A percentile compares a stretch with the other conserved stretches of the same genome.
phyloP scores from a whole-genome alignment of 1,140 invertebrate species.

The Drosophila arawakana region DNA sequence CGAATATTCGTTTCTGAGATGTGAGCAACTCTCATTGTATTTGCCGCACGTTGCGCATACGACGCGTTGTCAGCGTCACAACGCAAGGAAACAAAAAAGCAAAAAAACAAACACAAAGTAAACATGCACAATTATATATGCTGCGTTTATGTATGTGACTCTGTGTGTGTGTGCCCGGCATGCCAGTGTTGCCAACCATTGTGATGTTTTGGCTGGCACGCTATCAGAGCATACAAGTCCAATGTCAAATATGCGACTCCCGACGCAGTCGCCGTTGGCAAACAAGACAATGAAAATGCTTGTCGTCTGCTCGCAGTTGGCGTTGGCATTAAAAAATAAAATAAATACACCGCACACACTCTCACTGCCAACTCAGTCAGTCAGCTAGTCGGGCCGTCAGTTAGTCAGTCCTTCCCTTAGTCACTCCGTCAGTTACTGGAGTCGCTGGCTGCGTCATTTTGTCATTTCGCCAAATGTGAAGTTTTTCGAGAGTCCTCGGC shows the following conservation, averaged over 20 bases:
- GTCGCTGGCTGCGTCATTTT: slow-evolving; percentile 61
- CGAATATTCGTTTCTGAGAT: slow-evolving; percentile 31
- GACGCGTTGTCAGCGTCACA: slow-evolving; percentile 50
- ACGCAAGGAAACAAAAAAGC: slow-evolving; percentile 32
- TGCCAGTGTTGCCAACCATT: slow-evolving; percentile 74
- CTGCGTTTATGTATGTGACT: slow-evolving; percentile 10
- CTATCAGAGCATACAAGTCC: slow-evolving; percentile 73
- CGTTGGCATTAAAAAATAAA: slow-evolving; percentile 70
- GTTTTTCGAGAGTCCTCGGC: slow-evolving; percentile 41
- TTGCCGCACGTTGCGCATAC: slow-evolving; percentile 73
- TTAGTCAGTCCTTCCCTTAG: slow-evolving; percentile 19
- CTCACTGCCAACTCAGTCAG: slow-evolving; percentile 24
- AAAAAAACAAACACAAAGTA: slow-evolving; percentile 68
- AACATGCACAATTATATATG: slow-evolving; percentile 76
- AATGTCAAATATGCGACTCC: slow-evolving; percentile 79
- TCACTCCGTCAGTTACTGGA: slow-evolving; percentile 24
- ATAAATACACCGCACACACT: slow-evolving; percentile 59
- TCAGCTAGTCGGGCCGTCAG: slow-evolving; percentile 69
- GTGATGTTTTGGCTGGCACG: slow-evolving; percentile 76
- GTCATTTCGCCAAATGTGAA: slow-evolving; percentile 60
- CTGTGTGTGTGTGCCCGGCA: slow-evolving; percentile 17
- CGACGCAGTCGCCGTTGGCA: slow-evolving; percentile 59
- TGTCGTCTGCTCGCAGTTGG: slow-evolving; percentile 40
- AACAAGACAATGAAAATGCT: slow-evolving; percentile 82
- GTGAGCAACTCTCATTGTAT: slow-evolving; percentile 54